phyloP scores from a whole-genome alignment of 2,888 invertebrate species.

The Cryptocephalus moraei region DNA sequence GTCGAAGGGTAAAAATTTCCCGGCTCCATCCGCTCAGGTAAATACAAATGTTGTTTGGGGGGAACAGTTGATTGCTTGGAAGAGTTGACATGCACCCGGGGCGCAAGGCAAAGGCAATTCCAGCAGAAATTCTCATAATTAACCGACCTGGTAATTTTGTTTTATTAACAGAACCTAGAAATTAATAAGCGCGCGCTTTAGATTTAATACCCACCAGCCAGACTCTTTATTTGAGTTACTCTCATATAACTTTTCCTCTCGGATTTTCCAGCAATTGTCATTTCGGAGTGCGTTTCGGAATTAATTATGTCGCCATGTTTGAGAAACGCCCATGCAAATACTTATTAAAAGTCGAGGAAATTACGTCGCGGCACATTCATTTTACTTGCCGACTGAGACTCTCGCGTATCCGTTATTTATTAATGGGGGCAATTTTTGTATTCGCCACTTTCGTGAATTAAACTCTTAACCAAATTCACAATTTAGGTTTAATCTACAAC shows the following conservation, averaged over 20 bases:
- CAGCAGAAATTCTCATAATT: constrained; percentile 29
- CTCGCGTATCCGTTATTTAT: no score
- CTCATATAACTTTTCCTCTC: constrained; percentile 21
- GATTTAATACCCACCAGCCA: constrained; percentile 24
- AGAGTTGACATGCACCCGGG: constrained; percentile 8
- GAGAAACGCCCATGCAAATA: constrained; percentile 2
- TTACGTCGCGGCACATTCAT: background rate
- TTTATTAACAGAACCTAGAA: constrained; percentile 32
- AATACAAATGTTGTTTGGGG: no score
- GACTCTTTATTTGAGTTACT: constrained; percentile 29
- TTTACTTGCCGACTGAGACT: no score
- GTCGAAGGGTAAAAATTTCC: no score
- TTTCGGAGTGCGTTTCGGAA: constrained; percentile 12
- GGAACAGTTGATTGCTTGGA: background rate
- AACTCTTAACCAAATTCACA: no score
- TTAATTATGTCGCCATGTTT: constrained; percentile 17
- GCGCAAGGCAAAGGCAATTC: constrained; percentile 20
- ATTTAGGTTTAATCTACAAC: no score
- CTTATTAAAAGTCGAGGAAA: constrained; percentile 8
- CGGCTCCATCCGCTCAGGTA: no score
- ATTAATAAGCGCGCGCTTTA: constrained; percentile 29
- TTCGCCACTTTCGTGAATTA: no score
- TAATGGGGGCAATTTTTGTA: no score
- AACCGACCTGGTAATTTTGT: constrained; percentile 30
- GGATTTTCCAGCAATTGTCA: constrained; percentile 25